These are phyloP conservation scores for Tenthredo mesomela DNA, from an alignment of 2,888 invertebrate species.

Conservation along the genomic window DNA sequence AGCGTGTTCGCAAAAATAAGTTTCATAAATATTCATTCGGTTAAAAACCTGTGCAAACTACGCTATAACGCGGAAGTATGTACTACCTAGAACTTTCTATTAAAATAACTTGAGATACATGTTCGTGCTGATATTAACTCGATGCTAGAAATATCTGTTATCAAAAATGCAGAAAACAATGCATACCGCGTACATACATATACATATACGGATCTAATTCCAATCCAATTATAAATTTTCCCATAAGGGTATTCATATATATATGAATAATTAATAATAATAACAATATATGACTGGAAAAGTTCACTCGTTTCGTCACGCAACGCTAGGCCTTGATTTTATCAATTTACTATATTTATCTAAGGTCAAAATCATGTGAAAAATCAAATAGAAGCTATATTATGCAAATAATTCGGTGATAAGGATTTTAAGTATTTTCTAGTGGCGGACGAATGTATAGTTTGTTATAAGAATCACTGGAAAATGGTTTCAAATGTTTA, in stretches of 20 bases:
- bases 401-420: background rate
- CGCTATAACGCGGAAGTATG: background rate
- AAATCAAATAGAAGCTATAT: background rate
- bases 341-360: background rate
- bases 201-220: background rate
- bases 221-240: background rate
- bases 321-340: background rate
- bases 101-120: constrained; percentile 10
- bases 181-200: background rate
- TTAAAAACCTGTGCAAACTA: constrained; percentile 31
- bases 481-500: background rate
- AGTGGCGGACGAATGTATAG: background rate
- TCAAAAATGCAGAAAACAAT: background rate
- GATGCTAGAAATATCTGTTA: constrained; percentile 1
- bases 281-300: background rate
- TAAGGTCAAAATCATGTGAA: background rate
- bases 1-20: background rate
- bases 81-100: constrained; percentile 33
- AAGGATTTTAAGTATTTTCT: background rate
- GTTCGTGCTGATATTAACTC: constrained; percentile 22
- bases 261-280: background rate
- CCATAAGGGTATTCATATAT: background rate
- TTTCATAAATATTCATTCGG: constrained; percentile 42
- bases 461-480: background rate
- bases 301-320: background rate